A percentile compares a stretch with the other conserved stretches of the same genome.
Evolutionary conservation across 2,797 vertebrate genomes (phyloP).

Genomic region (Amphiprion clarkii): DNA sequence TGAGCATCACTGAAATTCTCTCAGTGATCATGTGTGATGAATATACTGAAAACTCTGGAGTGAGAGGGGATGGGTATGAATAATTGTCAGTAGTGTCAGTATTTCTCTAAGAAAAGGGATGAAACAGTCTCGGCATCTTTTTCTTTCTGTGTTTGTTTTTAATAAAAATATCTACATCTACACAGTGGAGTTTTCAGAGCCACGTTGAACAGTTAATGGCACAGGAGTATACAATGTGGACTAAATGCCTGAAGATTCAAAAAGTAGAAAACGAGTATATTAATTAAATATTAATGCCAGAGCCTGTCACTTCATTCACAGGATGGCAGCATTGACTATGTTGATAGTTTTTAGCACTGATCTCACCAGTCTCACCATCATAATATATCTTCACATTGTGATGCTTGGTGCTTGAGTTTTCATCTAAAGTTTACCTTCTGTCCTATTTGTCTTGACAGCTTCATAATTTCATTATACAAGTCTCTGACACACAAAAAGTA

Average conservation of each 20-base stretch:
- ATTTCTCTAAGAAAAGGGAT: constrained; percentile 6
- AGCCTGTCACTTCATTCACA: constrained; percentile 17
- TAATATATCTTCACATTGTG: no score
- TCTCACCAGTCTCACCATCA: neutral
- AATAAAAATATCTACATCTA: constrained; percentile 16
- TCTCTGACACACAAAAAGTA: neutral
- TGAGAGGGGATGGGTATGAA: constrained; percentile 48
- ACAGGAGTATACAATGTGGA: constrained; percentile 5
- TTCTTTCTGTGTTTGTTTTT: neutral
- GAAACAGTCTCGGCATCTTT: neutral
- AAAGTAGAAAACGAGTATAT: constrained; percentile 8
- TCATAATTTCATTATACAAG: neutral
- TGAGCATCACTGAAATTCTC: constrained; percentile 64
- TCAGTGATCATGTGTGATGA: constrained; percentile 45
- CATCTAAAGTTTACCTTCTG: neutral
- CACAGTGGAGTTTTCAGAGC: constrained; percentile 22
- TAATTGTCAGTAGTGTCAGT: constrained; percentile 53
- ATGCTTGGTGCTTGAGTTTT: neutral
- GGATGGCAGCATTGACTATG: neutral
- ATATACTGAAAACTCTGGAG: constrained; percentile 50
- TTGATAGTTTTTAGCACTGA: constrained; percentile 16
- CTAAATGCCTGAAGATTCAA: constrained; percentile 38
- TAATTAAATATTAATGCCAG: neutral
- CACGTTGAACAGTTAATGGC: constrained; percentile 8
- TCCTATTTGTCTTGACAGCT: neutral